These are phyloP conservation scores for Caenorhabditis sinica DNA, from an alignment of 2,888 invertebrate species.

Conservation along the genomic window DNA sequence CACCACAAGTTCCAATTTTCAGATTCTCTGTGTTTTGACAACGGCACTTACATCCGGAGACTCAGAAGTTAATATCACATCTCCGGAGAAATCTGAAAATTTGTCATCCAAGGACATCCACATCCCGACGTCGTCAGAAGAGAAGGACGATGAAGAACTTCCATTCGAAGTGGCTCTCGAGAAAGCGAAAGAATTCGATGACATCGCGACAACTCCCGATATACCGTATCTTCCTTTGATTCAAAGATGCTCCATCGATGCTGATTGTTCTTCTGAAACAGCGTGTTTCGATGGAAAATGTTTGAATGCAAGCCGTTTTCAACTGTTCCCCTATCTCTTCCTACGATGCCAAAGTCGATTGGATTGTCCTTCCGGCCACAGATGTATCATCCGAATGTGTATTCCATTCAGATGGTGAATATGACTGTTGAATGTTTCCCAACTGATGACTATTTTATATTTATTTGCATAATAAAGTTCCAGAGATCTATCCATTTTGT, in stretches of 20 bases:
- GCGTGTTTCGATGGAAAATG: conserved; percentile 45
- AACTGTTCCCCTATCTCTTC: conserved; percentile 10
- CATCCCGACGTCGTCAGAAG: conserved; percentile 29
- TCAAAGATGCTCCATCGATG: conserved; percentile 35
- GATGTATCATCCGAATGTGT: conserved; percentile 29
- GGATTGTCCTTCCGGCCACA: conserved; percentile 30
- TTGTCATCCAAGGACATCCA: conserved; percentile 2
- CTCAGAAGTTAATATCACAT: conserved; percentile 9
- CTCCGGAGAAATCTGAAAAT: conserved; percentile 18
- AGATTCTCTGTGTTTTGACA: neutral
- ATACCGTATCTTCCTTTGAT: conserved; percentile 50
- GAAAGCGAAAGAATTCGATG: conserved; percentile 36
- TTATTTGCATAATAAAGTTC: conserved; percentile 20
- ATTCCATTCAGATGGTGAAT: conserved; percentile 44
- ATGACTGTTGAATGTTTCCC: too few relatives aligned
- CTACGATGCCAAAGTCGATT: conserved; percentile 13
- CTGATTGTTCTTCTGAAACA: conserved; percentile 34
- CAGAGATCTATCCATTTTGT: too few relatives aligned
- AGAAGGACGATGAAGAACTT: neutral
- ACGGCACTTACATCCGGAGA: neutral
- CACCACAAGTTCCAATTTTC: neutral
- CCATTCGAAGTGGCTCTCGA: conserved; percentile 14
- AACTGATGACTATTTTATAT: neutral
- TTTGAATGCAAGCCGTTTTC: conserved; percentile 1
- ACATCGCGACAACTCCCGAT: conserved; percentile 16